Evolutionary conservation across 2,888 invertebrate genomes (phyloP), one percentile per base, ranked within the genome.

Genomic region (Linnaemya tessellans): DNA sequence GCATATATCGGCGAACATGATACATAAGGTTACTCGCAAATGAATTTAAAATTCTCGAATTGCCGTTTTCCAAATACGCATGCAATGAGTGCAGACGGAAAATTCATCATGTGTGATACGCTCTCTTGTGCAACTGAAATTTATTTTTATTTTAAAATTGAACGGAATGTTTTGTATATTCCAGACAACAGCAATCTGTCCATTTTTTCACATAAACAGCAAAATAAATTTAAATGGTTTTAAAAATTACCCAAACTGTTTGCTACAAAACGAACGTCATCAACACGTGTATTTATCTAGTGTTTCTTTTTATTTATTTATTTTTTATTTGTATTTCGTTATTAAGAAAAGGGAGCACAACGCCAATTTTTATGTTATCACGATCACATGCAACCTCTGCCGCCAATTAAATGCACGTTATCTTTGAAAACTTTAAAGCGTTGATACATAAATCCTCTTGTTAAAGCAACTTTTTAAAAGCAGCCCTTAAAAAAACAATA

Each of bases 371-470:
- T 64, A 38, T 22, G 62, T 77, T 71, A 58, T 49, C 65, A 67
- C 43, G 78, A 81, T 70, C 80, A 58, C 80, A 79, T 84, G 78
- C 77, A 84, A 70, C 49, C 80, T 71, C 73, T 51, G 82, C 77
- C 54, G 88, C 90, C 89, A 91, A 91, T 91, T 90, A 91, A 91
- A 91, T 88, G 89, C 89, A 88, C 91, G 90, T 91, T 90, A 91
- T 91, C 91, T 91, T 89, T 84, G 82, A 88, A 88, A 90, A 90
- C 89, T 91, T 90, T 90, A 90, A 91, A 91, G 91, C 91, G 91
- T 91, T 91, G 90, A 90, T 90, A 90, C 90, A 91, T 91, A 91
- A 91, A 91, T 91, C 90, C 90, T 90, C 89, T 89, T 90, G 89
- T 89, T 89, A 89, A 89, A 89, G 88, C 88, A 82, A 80, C 78